phyloP scores from a whole-genome alignment of 2,113 vertebrate genomes.

The Psilopsiagon aymara region DNA sequence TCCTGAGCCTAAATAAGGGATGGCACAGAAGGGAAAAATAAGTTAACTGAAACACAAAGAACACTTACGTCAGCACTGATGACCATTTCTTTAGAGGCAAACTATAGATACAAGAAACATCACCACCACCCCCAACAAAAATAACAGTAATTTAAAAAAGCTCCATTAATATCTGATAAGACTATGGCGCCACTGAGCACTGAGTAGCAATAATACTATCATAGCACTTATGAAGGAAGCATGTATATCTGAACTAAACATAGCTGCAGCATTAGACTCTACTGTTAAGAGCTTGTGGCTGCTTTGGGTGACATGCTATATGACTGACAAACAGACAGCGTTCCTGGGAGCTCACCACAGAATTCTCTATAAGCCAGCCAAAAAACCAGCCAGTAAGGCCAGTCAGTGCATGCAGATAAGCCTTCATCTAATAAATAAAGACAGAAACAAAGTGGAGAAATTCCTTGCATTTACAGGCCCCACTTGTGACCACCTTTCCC shows the following conservation, averaged over 20 bases:
- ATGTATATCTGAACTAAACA: neutral
- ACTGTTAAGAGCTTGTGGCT: neutral
- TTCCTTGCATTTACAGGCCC: neutral
- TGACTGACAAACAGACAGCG: neutral
- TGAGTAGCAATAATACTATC: neutral
- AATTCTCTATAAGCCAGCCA: neutral
- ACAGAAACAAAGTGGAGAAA: neutral
- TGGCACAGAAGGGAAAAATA: neutral
- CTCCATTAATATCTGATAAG: neutral
- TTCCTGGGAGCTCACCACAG: neutral
- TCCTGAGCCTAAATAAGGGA: neutral
- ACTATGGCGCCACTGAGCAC: neutral
- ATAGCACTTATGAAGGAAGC: neutral
- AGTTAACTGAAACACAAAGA: neutral
- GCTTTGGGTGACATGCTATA: neutral
- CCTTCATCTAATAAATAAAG: neutral
- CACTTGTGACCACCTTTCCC: neutral
- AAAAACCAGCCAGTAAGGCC: neutral
- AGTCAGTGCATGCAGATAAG: neutral
- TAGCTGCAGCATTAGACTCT: neutral
- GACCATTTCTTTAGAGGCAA: neutral
- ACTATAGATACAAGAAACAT: neutral
- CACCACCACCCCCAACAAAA: rapidly evolving
- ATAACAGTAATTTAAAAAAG: neutral
- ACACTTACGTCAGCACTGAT: neutral